Evolutionary conservation across 2,888 invertebrate genomes (phyloP).

Genomic region (Eumerus sabulonum): DNA sequence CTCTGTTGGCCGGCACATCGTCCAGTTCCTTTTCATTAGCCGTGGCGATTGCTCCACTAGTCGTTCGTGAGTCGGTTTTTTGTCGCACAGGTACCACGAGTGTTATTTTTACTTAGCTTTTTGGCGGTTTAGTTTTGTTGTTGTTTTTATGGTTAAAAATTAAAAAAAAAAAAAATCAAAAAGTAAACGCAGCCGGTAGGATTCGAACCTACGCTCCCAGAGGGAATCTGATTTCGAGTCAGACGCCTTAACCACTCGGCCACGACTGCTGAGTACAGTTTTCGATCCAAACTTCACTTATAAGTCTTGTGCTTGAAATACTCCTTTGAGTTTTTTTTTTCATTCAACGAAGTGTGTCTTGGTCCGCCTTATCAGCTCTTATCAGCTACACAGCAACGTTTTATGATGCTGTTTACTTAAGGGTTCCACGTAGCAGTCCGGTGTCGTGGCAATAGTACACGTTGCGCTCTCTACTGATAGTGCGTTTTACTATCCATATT

Average conservation of each 20-base stretch:
- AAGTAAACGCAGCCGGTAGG: constrained; percentile 40
- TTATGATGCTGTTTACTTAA: no score
- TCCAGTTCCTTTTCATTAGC: constrained; percentile 41
- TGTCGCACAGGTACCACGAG: constrained; percentile 21
- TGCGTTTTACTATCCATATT: no score
- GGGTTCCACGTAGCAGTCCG: no score
- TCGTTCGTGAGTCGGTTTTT: constrained; percentile 23
- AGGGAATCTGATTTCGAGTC: constrained; percentile 69
- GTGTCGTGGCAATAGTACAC: no score
- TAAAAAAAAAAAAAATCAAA: constrained; percentile 45
- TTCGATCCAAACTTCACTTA: constrained; percentile 11
- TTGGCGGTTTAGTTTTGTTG: constrained; percentile 34
- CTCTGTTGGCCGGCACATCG: constrained; percentile 7
- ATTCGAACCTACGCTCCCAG: constrained; percentile 69
- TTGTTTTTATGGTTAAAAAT: constrained; percentile 38
- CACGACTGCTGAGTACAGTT: constrained; percentile 57
- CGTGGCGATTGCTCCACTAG: constrained; percentile 38
- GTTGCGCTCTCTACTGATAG: no score
- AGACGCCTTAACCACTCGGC: constrained; percentile 69
- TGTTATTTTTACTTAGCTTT: constrained; percentile 1
- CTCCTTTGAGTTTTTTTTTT: neutral
- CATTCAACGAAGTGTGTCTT: no score
- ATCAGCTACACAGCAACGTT: no score
- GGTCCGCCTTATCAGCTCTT: no score
- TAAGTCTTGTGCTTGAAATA: neutral